Evolutionary conservation across 1,140 invertebrate genomes (phyloP), one percentile per base, ranked within the genome.

Genomic region (Drosophila tristis): DNA sequence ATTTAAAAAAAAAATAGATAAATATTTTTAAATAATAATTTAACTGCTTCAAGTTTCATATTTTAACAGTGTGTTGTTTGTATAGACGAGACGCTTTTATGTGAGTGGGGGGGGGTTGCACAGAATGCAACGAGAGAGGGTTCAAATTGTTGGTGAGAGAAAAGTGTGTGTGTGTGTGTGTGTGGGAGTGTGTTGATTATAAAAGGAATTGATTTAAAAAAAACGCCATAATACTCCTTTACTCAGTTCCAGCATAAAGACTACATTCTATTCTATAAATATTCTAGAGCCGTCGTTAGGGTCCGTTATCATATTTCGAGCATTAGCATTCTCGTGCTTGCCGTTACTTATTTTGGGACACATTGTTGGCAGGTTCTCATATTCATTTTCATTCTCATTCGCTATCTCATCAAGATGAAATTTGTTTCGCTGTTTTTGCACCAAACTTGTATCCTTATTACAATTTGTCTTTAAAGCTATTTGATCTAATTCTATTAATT

Each of bases 191-290:
- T 45, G 25, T 60, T 47, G 13, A 49, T 49, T 66, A 15, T 11
- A 50, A 66, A 74, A 70, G 49, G n/a, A 72, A 64, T 76, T 76
- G 64, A 68, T 45, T 72, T 80, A 62, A 82, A 80, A 89, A 91
- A 92, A 92, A 92, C 84, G 80, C 91, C 91, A 92, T 91, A 92
- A 92, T 92, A 92, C 91, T 92, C 91, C 90, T 91, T 92, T 91
- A 92, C 89, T 92, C 85, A 91, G 82, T 90, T 91, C 91, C 91
- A 92, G 91, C 91, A 91, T 91, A 90, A 76, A 75, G 82, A 84
- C 91, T 92, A 91, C 91, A 92, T 72, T 92, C 91, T 92, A 92
- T 91, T 92, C 91, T 92, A 90, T 65, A 91, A 91, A 91, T 92
- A 92, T 91, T 91, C 91, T 92, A 92, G 80, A 85, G 62, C 84